These are phyloP conservation scores for Callyntrura guangdongensis DNA, from an alignment of 2,888 invertebrate genomes.

Conservation along the genomic window DNA sequence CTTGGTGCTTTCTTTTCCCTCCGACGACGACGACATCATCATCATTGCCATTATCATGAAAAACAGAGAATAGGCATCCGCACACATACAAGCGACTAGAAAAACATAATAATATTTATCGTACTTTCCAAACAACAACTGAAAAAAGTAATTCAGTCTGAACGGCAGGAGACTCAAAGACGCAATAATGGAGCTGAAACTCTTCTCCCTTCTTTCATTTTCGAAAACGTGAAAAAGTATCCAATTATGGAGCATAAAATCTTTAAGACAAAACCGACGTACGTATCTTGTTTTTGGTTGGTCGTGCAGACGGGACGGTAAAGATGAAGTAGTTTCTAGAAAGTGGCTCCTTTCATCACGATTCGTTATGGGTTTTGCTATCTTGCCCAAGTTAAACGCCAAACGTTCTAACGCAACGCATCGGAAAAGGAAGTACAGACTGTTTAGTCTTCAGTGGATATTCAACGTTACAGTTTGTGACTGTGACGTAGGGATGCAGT, in stretches of 20 bases:
- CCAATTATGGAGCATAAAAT: constrained; percentile 14
- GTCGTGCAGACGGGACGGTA: not conserved
- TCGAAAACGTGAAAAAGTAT: constrained; percentile 8
- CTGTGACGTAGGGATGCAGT: not conserved
- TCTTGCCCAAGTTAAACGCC: not conserved
- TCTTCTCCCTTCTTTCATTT: constrained; percentile 3
- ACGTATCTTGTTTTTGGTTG: not conserved
- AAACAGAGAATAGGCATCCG: constrained; percentile 64
- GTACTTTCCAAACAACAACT: constrained; percentile 43
- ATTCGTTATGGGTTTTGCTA: not conserved
- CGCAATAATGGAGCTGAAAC: constrained; percentile 53
- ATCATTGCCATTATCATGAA: constrained; percentile 69
- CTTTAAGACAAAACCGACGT: not conserved
- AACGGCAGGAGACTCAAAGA: constrained; percentile 24
- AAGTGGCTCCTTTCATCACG: not conserved
- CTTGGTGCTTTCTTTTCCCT: constrained; percentile 42
- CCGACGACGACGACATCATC: constrained; percentile 49
- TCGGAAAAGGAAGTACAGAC: constrained; percentile 22
- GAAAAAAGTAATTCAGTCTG: constrained; percentile 15
- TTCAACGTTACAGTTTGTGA: not conserved
- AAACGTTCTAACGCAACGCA: not conserved
- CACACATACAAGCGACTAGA: constrained; percentile 4
- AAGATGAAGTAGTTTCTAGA: not conserved
- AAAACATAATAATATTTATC: constrained; percentile 61
- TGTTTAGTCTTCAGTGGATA: not conserved